Evolutionary conservation across 2,888 invertebrate species (phyloP), one percentile per base, ranked within the genome.

Genomic region (Tricholauxania praeusta): DNA sequence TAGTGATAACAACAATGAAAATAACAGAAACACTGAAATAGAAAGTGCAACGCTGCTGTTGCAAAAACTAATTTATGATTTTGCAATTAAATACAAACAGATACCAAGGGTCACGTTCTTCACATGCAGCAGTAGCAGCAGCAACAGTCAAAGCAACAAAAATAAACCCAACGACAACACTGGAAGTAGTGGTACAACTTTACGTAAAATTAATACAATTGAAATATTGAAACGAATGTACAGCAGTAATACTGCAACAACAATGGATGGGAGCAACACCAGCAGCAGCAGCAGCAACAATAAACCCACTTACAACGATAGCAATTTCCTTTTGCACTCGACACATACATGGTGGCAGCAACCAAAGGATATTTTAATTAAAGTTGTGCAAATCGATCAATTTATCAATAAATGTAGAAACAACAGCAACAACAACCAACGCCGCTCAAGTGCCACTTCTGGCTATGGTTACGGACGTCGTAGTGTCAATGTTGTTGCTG

Each of bases 31-130:
- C 51, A 57, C 17, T 15, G 62, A 62, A 62, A 62, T 62, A 47
- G 39, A 19, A 28, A 22, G 32, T 7, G 17, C 72, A 71, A 65
- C 53, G 51, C 63, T 48, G 72, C 66, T 55, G 75, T 74, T 77
- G 71, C 80, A 81, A 47, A 78, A 82, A 39, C 77, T 87, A 78
- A 80, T 86, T 75, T 72, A 81, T 76, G 80, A 84, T 76, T 84
- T 85, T 74, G 82, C 82, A 15, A 71, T 77, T 74, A 77, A 78
- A 74, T 79, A 84, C 77, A 86, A 86, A 78, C 80, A 83, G 78
- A 86, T 86, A 77, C 79, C 82, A 64, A 78, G 86, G 78, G 78
- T 87, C 72, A 87, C 84, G 76, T 83, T 82, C 77, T 82, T 85
- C 74, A 85, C 84, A 75, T 87, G 87, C 74, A 75, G 73, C 74